phyloP scores from a whole-genome alignment of 1,140 invertebrate genomes.

The Drosophila gunungcola region DNA sequence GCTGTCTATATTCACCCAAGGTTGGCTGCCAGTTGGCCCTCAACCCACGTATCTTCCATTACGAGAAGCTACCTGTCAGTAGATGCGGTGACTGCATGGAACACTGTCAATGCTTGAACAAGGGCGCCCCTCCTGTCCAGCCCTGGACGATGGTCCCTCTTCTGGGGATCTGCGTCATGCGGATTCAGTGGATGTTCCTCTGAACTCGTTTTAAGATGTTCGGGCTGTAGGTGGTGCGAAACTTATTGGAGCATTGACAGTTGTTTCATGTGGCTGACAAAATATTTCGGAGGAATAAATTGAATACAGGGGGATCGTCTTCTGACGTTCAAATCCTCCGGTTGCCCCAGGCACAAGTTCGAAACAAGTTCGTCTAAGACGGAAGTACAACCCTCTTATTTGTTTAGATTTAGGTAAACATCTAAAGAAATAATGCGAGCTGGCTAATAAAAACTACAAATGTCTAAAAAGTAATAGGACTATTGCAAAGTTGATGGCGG shows the following conservation, averaged over 20 bases:
- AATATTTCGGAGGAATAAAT: background rate
- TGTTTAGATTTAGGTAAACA: background rate
- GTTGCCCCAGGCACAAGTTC: no score
- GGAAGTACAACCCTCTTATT: background rate
- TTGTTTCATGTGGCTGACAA: background rate
- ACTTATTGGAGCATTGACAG: constrained; percentile 5
- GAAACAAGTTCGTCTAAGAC: background rate
- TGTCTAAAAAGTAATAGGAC: background rate
- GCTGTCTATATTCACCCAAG: constrained; percentile 40
- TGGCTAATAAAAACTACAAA: constrained; percentile 27
- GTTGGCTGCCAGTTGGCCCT: constrained; percentile 37
- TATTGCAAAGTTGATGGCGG: no score
- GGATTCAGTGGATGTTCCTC: background rate
- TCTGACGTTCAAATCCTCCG: background rate
- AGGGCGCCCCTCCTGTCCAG: background rate
- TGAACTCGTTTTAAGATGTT: background rate
- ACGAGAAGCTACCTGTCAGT: background rate
- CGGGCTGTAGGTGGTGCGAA: background rate
- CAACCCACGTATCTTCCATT: background rate
- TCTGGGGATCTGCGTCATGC: background rate
- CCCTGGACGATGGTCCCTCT: background rate
- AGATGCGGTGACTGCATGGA: constrained; percentile 13
- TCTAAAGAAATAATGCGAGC: constrained; percentile 54
- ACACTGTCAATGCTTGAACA: constrained; percentile 7
- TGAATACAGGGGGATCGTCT: background rate